These are phyloP conservation scores for Pyrgus malvae DNA, from an alignment of 2,888 invertebrate genomes.

Conservation along the genomic window DNA sequence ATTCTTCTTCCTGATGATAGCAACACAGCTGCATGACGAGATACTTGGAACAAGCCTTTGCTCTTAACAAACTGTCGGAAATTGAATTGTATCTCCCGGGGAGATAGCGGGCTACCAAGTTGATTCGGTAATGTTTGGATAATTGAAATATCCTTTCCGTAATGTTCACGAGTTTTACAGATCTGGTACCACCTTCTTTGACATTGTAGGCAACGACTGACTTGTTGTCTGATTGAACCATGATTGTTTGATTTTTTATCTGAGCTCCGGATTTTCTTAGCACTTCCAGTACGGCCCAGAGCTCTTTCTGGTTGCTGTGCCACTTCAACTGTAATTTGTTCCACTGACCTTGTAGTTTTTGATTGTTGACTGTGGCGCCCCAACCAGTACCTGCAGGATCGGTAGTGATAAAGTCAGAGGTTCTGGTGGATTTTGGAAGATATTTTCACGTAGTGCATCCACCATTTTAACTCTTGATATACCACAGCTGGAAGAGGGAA, in stretches of 20 bases:
- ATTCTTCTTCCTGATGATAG: neutral
- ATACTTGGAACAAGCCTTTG: too few species aligned
- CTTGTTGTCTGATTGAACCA: neutral
- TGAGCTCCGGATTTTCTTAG: neutral
- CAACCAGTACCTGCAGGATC: neutral
- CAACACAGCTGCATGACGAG: too few species aligned
- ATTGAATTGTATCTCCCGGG: neutral
- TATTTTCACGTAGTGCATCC: neutral
- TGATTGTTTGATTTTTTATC: neutral
- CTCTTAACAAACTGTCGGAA: neutral
- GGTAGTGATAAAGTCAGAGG: neutral
- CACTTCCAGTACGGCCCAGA: neutral
- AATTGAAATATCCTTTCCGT: neutral
- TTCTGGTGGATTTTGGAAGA: neutral
- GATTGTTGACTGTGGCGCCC: neutral
- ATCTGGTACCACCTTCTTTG: neutral
- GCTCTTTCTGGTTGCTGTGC: neutral
- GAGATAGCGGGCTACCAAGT: neutral
- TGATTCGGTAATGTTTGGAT: neutral
- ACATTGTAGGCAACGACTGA: neutral
- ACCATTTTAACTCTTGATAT: neutral
- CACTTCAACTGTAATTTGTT: neutral
- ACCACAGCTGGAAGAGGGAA: neutral
- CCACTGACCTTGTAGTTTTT: neutral
- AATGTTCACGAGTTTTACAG: neutral